phyloP scores from a whole-genome alignment of 2,888 invertebrate species.

The Coenonympha glycerion region DNA sequence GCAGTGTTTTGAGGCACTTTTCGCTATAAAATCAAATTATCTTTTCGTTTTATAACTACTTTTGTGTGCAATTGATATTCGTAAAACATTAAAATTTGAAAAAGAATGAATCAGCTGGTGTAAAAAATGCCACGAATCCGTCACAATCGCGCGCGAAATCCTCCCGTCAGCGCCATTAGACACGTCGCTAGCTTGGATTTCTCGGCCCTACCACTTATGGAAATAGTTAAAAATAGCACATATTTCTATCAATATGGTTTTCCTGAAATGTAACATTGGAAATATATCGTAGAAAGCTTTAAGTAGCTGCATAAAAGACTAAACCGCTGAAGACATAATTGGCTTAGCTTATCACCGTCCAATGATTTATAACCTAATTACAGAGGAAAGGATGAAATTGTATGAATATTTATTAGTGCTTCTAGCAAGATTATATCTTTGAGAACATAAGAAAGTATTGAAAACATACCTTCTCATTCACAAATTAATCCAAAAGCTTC shows the following conservation, averaged over 20 bases:
- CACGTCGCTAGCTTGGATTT: constrained; percentile 75
- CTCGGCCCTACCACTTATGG: constrained; percentile 68
- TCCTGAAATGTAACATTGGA: constrained; percentile 12
- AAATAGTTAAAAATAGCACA: constrained; percentile 71
- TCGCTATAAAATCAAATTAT: constrained; percentile 32
- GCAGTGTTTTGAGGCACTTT: constrained; percentile 41
- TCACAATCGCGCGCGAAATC: constrained; percentile 76
- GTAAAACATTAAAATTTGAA: constrained; percentile 38
- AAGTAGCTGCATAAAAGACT: constrained; percentile 29
- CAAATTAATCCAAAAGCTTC: constrained; percentile 57
- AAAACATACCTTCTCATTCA: constrained; percentile 72
- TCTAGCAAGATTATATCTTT: constrained; percentile 34
- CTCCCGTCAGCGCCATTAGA: constrained; percentile 75
- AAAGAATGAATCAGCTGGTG: constrained; percentile 58
- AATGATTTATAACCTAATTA: constrained; percentile 71
- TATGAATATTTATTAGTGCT: constrained; percentile 22
- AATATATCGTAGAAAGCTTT: constrained; percentile 11
- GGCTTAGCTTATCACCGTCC: constrained; percentile 70
- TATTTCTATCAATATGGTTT: constrained; percentile 42
- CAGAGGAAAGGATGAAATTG: constrained; percentile 38
- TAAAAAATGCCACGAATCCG: constrained; percentile 75
- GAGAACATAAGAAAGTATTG: constrained; percentile 33
- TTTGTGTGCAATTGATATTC: constrained; percentile 41
- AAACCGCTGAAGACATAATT: constrained; percentile 55
- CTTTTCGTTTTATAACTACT: constrained; percentile 41